A percentile compares a stretch with the other conserved stretches of the same genome.
phyloP scores from a whole-genome alignment of 2,797 vertebrate species.

The Sebastiscus tertius region DNA sequence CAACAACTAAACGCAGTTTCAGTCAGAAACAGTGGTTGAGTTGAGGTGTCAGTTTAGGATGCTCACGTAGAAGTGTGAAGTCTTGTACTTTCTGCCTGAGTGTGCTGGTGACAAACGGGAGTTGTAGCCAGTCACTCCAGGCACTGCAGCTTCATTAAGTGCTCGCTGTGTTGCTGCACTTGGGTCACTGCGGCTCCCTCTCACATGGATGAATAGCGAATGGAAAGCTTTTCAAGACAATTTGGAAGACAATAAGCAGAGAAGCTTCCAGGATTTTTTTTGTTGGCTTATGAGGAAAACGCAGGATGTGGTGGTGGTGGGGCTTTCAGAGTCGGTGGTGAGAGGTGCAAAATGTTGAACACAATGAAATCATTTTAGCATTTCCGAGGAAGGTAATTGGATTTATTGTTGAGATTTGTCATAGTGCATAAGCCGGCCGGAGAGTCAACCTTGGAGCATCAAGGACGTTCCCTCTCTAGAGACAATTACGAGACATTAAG shows the following conservation, averaged over 20 bases:
- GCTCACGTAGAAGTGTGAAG: slow-evolving; percentile 35
- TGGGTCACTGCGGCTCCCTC: slow-evolving; percentile 38
- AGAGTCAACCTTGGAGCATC: slow-evolving; percentile 55
- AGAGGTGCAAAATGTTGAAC: slow-evolving; percentile 33
- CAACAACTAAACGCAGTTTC: slow-evolving; percentile 18
- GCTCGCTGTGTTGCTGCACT: slow-evolving; percentile 43
- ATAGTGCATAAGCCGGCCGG: slow-evolving; percentile 16
- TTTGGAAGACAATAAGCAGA: slow-evolving; percentile 39
- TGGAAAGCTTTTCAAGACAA: slow-evolving; percentile 51
- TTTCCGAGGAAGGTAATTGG: slow-evolving; percentile 50
- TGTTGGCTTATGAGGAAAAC: slow-evolving; percentile 8
- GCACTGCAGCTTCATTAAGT: slow-evolving; percentile 67
- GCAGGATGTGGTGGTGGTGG: neutral
- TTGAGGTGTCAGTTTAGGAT: slow-evolving; percentile 21
- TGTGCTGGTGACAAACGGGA: slow-evolving; percentile 48
- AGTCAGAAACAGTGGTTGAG: slow-evolving; percentile 21
- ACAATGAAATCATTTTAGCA: slow-evolving; percentile 54
- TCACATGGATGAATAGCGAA: slow-evolving; percentile 41
- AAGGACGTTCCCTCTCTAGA: slow-evolving; percentile 46
- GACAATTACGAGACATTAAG: slow-evolving; percentile 48
- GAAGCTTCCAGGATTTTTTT: slow-evolving; percentile 39
- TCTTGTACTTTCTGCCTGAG: slow-evolving; percentile 37
- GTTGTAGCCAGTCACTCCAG: slow-evolving; percentile 48
- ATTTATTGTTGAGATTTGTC: slow-evolving; percentile 60
- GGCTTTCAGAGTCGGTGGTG: neutral